These are phyloP conservation scores for Xestia xanthographa DNA, from an alignment of 2,888 invertebrate genomes.

Conservation along the genomic window DNA sequence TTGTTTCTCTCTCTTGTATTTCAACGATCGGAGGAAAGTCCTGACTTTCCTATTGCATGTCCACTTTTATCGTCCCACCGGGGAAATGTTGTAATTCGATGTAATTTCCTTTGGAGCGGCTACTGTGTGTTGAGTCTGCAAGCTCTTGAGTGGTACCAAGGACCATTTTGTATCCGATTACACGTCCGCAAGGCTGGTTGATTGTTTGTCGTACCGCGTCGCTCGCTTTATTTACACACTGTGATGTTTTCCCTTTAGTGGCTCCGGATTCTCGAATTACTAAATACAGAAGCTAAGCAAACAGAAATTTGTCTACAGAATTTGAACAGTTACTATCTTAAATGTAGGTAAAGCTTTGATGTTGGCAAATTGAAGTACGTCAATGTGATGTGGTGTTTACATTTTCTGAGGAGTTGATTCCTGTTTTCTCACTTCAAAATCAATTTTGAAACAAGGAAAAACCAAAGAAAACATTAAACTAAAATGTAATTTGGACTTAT, in stretches of 20 bases:
- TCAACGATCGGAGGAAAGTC: slow-evolving; percentile 63
- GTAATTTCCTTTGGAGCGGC: slow-evolving; percentile 77
- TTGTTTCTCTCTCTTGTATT: slow-evolving; percentile 65
- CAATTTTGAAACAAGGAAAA: background rate
- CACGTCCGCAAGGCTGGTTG: slow-evolving; percentile 79
- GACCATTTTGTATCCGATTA: slow-evolving; percentile 86
- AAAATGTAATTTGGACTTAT: slow-evolving; percentile 24
- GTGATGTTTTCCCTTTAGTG: slow-evolving; percentile 79
- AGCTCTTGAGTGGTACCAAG: slow-evolving; percentile 76
- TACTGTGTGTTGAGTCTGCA: slow-evolving; percentile 75
- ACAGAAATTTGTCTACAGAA: slow-evolving; percentile 59
- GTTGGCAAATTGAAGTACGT: slow-evolving; percentile 6
- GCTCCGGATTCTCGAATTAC: slow-evolving; percentile 79
- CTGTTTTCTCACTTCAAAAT: background rate
- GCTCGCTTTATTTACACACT: slow-evolving; percentile 81
- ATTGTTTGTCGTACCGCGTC: slow-evolving; percentile 81
- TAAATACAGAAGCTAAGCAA: slow-evolving; percentile 67
- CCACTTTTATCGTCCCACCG: slow-evolving; percentile 71
- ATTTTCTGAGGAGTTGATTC: background rate
- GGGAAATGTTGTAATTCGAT: slow-evolving; percentile 77
- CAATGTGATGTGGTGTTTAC: slow-evolving; percentile 6
- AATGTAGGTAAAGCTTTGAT: slow-evolving; percentile 19
- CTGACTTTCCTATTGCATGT: slow-evolving; percentile 65
- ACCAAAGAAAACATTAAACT: slow-evolving; percentile 1
- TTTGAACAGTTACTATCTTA: slow-evolving; percentile 20